Evolutionary conservation across 2,888 invertebrate species (phyloP).

Genomic region (Alviniconcha strummeri): DNA sequence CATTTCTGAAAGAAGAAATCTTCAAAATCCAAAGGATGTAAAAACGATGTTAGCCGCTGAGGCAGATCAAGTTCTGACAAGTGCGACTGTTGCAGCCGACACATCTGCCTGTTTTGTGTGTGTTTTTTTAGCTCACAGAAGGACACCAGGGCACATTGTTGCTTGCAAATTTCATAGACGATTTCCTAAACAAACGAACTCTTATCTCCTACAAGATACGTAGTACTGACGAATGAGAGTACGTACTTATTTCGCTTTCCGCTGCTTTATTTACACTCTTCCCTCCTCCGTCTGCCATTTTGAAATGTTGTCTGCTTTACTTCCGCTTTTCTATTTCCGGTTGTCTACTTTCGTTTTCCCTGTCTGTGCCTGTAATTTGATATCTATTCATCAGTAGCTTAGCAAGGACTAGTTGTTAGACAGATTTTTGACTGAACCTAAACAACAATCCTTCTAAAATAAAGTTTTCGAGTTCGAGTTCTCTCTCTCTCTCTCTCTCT

Average conservation of each 20-base stretch:
- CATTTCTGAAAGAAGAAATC: no score
- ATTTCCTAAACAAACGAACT: not conserved
- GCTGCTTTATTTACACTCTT: not conserved
- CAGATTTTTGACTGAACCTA: no score
- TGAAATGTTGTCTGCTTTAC: not conserved
- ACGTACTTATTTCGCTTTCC: not conserved
- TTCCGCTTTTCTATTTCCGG: not conserved
- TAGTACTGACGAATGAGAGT: not conserved
- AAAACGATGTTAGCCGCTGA: no score
- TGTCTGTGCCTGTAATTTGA: not conserved
- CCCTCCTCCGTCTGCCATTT: slow-evolving; percentile 13
- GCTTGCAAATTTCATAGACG: not conserved
- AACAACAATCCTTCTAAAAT: no score
- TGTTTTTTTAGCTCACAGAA: not conserved
- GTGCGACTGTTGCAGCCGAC: no score
- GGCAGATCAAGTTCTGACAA: no score
- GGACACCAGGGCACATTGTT: not conserved
- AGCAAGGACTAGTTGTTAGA: no score
- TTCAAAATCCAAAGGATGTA: no score
- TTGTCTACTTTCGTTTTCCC: not conserved
- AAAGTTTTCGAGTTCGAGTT: no score
- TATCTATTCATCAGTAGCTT: no score
- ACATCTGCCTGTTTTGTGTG: no score
- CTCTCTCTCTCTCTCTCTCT: no score
- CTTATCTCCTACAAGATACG: not conserved